Base-by-base conservation (phyloP, 2,113 vertebrate genomes). In the Vulpes lagopus region DNA sequence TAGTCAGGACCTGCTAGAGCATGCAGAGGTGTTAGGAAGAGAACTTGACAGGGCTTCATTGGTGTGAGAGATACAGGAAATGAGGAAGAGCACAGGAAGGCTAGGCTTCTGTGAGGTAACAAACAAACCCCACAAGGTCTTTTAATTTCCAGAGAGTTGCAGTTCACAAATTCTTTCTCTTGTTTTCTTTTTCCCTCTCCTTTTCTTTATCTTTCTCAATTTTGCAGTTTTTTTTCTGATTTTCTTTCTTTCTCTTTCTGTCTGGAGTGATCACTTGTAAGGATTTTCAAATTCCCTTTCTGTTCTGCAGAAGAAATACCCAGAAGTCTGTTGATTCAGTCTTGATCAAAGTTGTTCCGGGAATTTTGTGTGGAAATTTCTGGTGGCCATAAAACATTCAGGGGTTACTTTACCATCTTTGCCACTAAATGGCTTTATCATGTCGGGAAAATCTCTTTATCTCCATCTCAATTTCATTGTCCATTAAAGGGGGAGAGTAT, bases 361-460 rank as follows among this genome's bases (percentile, higher is more conserved):
- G 76, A 85, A 32, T 95, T 87, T 84, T 92, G 22, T 96, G 11
- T 81, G n/a, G 55, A 69, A 49, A 88, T 62, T 16, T 94, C 23
- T 92, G 32, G 81, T 86, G 35, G 25, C 53, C 8, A 32, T 62
- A 57, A 14, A 88, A 80, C 15, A 60, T 67, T 84, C 51, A n/a
- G 64, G 12, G 74, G 23, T 94, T 89, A 19, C 14, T 79, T 95
- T 93, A 67, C 35, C 11, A 27, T 67, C 67, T 89, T 59, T 93
- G 53, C 59, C 51, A 76, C 23, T 91, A 35, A 83, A 3, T 80
- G 55, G 12, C 64, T 93, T 83, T 93, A 51, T 74, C 62, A 96
- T 74, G 88, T 88, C 67, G n/a, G 49, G 43, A 69, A 83, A 91
- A 17, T 76, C 35, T 67, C 67, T 83, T 55, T 82, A 84, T 25